Evolutionary conservation across 2,888 invertebrate species (phyloP), one percentile per base, ranked within the genome.

Genomic region (Vandiemenella viatica): DNA sequence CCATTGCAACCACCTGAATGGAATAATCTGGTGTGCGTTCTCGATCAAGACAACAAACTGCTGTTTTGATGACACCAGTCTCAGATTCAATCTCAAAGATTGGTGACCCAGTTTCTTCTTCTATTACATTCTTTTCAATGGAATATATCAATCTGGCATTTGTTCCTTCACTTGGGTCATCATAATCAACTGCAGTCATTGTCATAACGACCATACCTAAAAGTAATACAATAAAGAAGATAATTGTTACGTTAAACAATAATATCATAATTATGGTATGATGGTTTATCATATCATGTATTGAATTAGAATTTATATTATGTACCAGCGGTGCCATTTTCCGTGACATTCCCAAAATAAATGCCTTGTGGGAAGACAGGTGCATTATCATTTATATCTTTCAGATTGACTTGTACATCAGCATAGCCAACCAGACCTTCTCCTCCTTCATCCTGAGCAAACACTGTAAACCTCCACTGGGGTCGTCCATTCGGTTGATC

Each of bases 11-110:
- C 57, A 92, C 91, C 70, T 93, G 92, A 75, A 93, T 93, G 20
- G 91, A 91, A 74, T 93, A 93, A 69, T 93, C 92, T n/a, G 92
- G 92, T 4, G 92, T 92, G 58, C 91, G 78, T 72, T 93, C 93
- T 48, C 93, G 77, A 69, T 93, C 92, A 61, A 93, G 73, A 63
- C 92, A 91, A 64, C 91, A 92, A n/a, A 93, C 92, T 1, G 91
- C 90, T 1, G 93, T 93, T 71, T 91, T 92, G 53, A 93, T 93
- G 17, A 95, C 93, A 48, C 95, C 95, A 26, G 92, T 93, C 62
- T 92, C 90, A 1, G 90, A 80, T 69, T 96, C 93, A 53, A 96
- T 96, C 70, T 92, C 89, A 66, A 96, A 96, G 60, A 95, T 92
- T 3, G 93, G 92, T 38, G 89, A 88, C 1, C 92, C 92, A 7